Evolutionary conservation across 2,113 vertebrate genomes (phyloP).

Genomic region (Reinhardtius hippoglossoides): DNA sequence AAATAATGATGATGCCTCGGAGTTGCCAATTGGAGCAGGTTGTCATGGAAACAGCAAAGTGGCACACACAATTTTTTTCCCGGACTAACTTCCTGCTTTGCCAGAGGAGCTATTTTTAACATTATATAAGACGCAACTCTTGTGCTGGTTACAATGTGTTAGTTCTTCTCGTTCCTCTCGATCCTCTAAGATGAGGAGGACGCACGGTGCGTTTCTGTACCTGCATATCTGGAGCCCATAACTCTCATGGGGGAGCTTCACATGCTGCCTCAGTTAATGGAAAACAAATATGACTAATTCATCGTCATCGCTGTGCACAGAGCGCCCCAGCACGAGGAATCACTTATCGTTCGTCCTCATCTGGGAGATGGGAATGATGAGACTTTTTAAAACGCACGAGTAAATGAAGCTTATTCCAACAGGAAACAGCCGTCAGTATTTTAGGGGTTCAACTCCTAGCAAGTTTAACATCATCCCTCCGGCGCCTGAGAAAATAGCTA

Average conservation of each 20-base stretch:
- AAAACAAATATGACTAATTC: background rate
- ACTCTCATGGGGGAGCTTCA: background rate
- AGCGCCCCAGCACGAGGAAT: background rate
- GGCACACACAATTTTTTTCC: constrained; percentile 47
- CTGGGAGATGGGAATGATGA: background rate
- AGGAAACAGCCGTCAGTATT: background rate
- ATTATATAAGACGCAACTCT: constrained; percentile 79
- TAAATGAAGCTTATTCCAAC: background rate
- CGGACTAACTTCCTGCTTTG: constrained; percentile 69
- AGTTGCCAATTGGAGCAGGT: constrained; percentile 68
- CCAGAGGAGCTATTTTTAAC: constrained; percentile 79
- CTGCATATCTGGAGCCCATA: background rate
- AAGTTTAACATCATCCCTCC: background rate
- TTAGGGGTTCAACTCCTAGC: background rate
- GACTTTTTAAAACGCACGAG: too few relatives aligned
- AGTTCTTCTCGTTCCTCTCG: constrained; percentile 36
- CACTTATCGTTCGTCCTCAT: background rate
- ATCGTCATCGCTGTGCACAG: background rate
- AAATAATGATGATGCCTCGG: constrained; percentile 61
- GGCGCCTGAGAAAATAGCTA: constrained; percentile 42
- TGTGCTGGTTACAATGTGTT: constrained; percentile 45
- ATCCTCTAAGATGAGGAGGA: constrained; percentile 29
- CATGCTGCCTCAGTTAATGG: background rate
- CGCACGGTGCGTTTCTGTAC: background rate
- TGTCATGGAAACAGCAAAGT: constrained; percentile 83